Evolutionary conservation across 2,888 invertebrate species (phyloP).

Genomic region (Nebria brevicollis): DNA sequence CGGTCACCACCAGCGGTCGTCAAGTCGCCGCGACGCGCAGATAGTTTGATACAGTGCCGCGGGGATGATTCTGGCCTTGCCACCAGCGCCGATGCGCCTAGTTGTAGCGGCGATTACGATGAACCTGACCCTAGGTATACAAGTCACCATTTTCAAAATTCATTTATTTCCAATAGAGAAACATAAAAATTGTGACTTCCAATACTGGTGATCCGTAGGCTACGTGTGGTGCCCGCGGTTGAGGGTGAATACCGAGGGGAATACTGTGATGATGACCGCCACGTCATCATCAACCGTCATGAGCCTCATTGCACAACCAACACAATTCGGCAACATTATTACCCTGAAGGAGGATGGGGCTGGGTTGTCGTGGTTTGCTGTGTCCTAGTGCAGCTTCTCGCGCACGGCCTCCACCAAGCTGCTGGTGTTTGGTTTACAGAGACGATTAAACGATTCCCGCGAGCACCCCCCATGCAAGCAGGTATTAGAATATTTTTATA

Average conservation of each 20-base stretch:
- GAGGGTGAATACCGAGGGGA: slow-evolving; percentile 9
- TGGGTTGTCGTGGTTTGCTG: slow-evolving; percentile 77
- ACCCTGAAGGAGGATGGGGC: slow-evolving; percentile 84
- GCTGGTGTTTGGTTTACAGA: slow-evolving; percentile 68
- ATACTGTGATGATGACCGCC: slow-evolving; percentile 40
- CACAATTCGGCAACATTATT: slow-evolving; percentile 74
- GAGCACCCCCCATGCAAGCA: slow-evolving; percentile 68
- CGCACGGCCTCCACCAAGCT: slow-evolving; percentile 75
- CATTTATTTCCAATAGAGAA: not conserved
- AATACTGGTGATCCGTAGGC: slow-evolving; percentile 5
- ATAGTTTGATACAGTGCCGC: slow-evolving; percentile 41
- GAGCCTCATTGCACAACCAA: slow-evolving; percentile 47
- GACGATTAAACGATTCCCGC: slow-evolving; percentile 66
- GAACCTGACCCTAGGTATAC: slow-evolving; percentile 27
- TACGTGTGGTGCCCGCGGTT: slow-evolving; percentile 11
- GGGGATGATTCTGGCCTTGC: slow-evolving; percentile 59
- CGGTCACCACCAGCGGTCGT: slow-evolving; percentile 38
- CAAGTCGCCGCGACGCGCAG: slow-evolving; percentile 27
- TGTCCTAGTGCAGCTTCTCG: slow-evolving; percentile 74
- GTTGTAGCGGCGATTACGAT: slow-evolving; percentile 48
- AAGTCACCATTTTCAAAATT: not conserved
- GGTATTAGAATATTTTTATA: slow-evolving; percentile 60
- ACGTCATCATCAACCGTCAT: slow-evolving; percentile 19
- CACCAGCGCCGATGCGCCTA: slow-evolving; percentile 55
- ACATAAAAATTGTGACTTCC: not conserved